Base-by-base conservation (phyloP, 2,888 invertebrate species). In the Drosophila atripex region DNA sequence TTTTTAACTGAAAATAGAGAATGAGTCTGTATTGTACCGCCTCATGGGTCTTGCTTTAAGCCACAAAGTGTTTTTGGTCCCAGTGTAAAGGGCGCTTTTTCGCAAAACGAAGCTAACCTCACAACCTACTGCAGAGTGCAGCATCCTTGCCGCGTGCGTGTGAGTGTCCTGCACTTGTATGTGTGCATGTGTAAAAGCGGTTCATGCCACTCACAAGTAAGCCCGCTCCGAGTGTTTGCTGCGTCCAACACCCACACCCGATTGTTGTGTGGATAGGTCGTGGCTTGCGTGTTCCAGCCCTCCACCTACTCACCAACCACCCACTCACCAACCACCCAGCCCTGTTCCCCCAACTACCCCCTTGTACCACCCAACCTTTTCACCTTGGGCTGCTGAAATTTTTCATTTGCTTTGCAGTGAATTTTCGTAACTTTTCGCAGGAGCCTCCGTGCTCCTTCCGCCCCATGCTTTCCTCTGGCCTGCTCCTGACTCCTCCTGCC, bases 191-290 rank as follows among this genome's bases (percentile, higher is more conserved):
- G n/a, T 82, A 80, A 82, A 84, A 84, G 84, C 82, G 82, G 84
- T 75, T 82, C 79, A 80, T 75, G 76, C 82, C 79, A 82, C 82
- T 84, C 80, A 79, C 74, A 80, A 77, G 80, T 72, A 73, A 78
- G 77, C 76, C 58, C 32, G 50, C 47, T 61, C 58, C 68, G 75
- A 73, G 80, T 80, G 71, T 61, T 78, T 79, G 43, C 50, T 57
- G 69, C 70, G 52, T 54, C 73, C 68, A 68, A 70, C 72, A 56
- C 78, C 66, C 84, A 80, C 75, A 86, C 85, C 73, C 82, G 74
- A 77, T 84, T 88, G 82, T 78, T 86, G 84, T 88, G 82, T 82
- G 84, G 85, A 82, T 88, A 88, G 86, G 88, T 88, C 88, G 88
- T 80, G 85, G 77, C 84, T 86, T 73, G 69, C 60, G 68, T 60